phyloP scores from a whole-genome alignment of 2,797 vertebrate genomes.

The Anabacerthia variegaticeps region DNA sequence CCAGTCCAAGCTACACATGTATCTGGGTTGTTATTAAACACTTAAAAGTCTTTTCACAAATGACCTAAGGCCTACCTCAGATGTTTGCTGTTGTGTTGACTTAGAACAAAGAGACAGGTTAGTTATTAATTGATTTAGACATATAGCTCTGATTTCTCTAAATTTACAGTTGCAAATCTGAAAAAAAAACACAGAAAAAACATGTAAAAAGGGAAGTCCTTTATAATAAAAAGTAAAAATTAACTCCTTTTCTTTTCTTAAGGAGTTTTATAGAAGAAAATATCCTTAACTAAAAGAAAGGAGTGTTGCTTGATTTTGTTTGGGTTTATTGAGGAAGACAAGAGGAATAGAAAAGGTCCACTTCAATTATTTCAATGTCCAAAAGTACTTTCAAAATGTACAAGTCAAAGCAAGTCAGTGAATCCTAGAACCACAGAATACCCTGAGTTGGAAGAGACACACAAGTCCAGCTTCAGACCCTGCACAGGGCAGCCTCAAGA shows the following conservation, averaged over 20 bases:
- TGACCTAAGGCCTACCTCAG: background rate
- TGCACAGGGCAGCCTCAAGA: background rate
- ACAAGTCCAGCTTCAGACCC: background rate
- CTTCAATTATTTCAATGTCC: background rate
- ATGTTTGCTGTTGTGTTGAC: background rate
- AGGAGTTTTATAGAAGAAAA: background rate
- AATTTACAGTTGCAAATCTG: background rate
- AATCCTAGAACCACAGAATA: background rate
- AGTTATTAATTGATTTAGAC: background rate
- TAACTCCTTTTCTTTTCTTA: background rate
- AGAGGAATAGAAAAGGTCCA: background rate
- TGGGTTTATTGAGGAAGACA: background rate
- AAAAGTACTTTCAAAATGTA: background rate
- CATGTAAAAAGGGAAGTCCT: background rate
- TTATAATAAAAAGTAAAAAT: background rate
- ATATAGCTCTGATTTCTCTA: background rate
- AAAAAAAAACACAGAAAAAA: background rate
- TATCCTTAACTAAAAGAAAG: background rate
- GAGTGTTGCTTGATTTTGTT: rapidly evolving
- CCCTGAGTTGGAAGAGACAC: background rate
- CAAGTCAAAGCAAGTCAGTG: background rate
- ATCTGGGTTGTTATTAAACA: background rate
- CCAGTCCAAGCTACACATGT: background rate
- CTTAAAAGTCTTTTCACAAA: background rate
- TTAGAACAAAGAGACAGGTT: background rate